These are phyloP conservation scores for Microtus pennsylvanicus DNA, from an alignment of 2,113 vertebrate species.

Conservation along the genomic window DNA sequence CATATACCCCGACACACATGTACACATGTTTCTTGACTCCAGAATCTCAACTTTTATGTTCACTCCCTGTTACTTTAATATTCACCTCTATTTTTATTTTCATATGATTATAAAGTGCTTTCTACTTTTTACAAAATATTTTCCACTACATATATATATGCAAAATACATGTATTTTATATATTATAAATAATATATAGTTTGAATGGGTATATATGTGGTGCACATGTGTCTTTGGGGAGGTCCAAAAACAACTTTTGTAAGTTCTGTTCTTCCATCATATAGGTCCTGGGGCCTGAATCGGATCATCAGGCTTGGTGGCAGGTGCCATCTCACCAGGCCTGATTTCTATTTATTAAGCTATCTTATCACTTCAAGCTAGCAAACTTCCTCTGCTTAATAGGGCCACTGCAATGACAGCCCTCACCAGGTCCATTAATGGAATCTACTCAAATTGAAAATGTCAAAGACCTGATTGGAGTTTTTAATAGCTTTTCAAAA, in stretches of 20 bases:
- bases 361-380: not conserved
- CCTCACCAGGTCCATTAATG: not conserved
- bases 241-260: not conserved
- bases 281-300: not conserved
- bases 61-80: not conserved
- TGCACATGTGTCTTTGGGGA: not conserved
- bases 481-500: not conserved
- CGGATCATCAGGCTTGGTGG: too few species aligned
- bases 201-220: not conserved
- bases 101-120: not conserved
- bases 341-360: not conserved
- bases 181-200: too few species aligned
- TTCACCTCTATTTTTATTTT: not conserved
- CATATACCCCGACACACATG: not conserved
- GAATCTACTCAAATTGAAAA: not conserved
- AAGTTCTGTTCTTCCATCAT: not conserved
- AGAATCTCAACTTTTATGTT: not conserved
- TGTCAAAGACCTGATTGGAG: not conserved
- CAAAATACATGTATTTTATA: too few species aligned
- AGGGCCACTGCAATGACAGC: not conserved
- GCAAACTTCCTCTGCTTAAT: not conserved
- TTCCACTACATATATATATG: too few species aligned
- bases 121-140: too few species aligned
- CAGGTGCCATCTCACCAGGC: not conserved
- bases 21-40: not conserved